Evolutionary conservation across 2,888 invertebrate genomes (phyloP).

Genomic region (Harpalus rufipes): DNA sequence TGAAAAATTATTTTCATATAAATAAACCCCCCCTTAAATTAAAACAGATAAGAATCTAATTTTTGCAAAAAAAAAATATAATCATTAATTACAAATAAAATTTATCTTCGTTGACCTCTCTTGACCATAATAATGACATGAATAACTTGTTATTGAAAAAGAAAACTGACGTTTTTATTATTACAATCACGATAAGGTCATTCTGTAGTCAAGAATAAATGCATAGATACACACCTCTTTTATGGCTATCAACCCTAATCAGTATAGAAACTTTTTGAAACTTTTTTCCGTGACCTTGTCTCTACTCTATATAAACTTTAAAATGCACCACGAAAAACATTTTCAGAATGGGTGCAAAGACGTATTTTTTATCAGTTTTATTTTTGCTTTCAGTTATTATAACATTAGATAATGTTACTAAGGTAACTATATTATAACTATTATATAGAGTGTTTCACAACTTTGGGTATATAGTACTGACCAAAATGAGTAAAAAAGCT

Average conservation of each 20-base stretch:
- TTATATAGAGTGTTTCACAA: too few relatives aligned
- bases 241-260: slow-evolving; percentile 12
- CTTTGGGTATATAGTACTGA: too few relatives aligned
- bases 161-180: slow-evolving; percentile 42
- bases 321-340: slow-evolving; percentile 21
- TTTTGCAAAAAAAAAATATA: slow-evolving; percentile 58
- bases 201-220: slow-evolving; percentile 31
- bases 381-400: slow-evolving; percentile 46
- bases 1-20: slow-evolving; percentile 25
- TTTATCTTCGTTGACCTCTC: slow-evolving; percentile 59
- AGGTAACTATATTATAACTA: background rate
- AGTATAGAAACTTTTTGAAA: slow-evolving; percentile 24
- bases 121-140: slow-evolving; percentile 56
- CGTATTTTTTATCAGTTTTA: slow-evolving; percentile 50
- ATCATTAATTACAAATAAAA: slow-evolving; percentile 62
- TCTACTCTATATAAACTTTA: slow-evolving; percentile 55
- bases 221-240: slow-evolving; percentile 49
- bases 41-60: slow-evolving; percentile 51
- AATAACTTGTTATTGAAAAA: slow-evolving; percentile 22
- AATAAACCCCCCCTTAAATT: slow-evolving; percentile 50
- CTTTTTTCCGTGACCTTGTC: slow-evolving; percentile 50
- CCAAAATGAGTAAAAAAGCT: too few relatives aligned
- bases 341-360: slow-evolving; percentile 42
- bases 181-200: slow-evolving; percentile 12
- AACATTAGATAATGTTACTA: slow-evolving; percentile 52